These are phyloP conservation scores for Neoaliturus tenellus DNA, from an alignment of 2,888 invertebrate genomes.

Conservation along the genomic window DNA sequence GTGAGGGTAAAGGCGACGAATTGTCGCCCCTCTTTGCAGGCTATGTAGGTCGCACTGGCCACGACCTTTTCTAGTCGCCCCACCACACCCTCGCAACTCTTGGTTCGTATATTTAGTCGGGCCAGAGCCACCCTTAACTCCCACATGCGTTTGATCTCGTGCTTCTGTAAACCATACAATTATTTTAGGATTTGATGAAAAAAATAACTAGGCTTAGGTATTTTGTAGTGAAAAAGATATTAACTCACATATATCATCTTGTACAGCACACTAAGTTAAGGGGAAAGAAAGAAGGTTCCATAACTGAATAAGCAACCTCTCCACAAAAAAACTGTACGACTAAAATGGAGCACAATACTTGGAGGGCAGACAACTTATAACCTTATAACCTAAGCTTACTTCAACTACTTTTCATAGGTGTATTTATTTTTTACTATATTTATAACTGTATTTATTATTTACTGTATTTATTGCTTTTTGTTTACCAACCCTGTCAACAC, in stretches of 20 bases:
- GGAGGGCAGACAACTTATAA: not conserved
- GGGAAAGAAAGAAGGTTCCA: no score
- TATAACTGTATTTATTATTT: no score
- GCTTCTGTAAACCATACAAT: constrained; percentile 48
- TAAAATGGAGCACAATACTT: not conserved
- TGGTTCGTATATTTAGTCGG: constrained; percentile 6
- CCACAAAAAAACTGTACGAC: not conserved
- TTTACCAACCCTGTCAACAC: not conserved
- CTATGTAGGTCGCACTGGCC: constrained; percentile 54
- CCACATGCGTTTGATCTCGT: constrained; percentile 56
- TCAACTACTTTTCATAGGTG: not conserved
- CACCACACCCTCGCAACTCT: constrained; percentile 33
- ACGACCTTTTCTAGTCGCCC: constrained; percentile 51
- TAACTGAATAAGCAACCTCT: no score
- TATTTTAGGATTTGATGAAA: no score
- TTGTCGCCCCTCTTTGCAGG: constrained; percentile 60
- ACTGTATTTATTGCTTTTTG: not conserved
- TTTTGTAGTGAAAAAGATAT: no score
- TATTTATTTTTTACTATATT: not conserved
- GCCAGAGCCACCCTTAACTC: constrained; percentile 52
- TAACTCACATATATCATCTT: no score
- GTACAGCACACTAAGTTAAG: no score
- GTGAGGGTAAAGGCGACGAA: constrained; percentile 59
- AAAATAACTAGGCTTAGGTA: no score
- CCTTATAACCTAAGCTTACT: not conserved